Percentiles rank a stretch among this genome's conserved stretches.
phyloP scores from a whole-genome alignment of 2,113 vertebrate species.

The Pollachius pollachius region DNA sequence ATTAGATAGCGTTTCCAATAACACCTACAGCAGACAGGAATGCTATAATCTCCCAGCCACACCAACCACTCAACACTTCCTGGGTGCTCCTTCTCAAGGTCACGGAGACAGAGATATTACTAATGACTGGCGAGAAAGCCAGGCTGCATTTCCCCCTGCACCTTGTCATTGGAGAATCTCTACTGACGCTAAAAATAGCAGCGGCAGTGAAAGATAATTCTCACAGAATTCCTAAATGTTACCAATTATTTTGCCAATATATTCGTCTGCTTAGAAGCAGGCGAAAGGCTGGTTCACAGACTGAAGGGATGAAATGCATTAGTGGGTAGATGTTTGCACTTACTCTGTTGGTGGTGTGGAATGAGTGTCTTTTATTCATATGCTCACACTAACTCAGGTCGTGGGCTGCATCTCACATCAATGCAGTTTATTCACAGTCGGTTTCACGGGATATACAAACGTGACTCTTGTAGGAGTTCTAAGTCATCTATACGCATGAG shows the following conservation, averaged over 20 bases:
- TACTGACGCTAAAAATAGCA: neutral
- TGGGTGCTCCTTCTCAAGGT: conserved; percentile 16
- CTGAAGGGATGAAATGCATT: neutral
- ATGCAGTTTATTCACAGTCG: conserved; percentile 45
- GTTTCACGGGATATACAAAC: conserved; percentile 55
- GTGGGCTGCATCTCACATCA: conserved; percentile 48
- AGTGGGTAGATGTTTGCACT: neutral
- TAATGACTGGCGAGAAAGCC: neutral
- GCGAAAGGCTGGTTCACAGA: neutral
- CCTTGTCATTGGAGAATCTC: neutral
- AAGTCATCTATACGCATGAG: no score
- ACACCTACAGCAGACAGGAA: conserved; percentile 41
- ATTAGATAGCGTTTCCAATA: conserved; percentile 62
- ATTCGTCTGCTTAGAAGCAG: neutral
- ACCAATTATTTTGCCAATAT: neutral
- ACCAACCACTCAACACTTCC: conserved; percentile 38
- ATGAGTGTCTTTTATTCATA: no score
- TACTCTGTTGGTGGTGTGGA: no score
- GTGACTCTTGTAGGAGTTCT: conserved; percentile 51
- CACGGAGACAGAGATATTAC: neutral
- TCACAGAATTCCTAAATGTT: neutral
- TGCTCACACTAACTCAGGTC: conserved; percentile 16
- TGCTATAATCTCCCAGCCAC: conserved; percentile 48
- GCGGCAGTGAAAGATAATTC: neutral
- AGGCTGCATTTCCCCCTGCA: neutral